Evolutionary conservation across 30 jellyfish, hydroid and myxozoan genomes (phyloP), one percentile per base, ranked within the genome.

Genomic region (Mastigias papua): DNA sequence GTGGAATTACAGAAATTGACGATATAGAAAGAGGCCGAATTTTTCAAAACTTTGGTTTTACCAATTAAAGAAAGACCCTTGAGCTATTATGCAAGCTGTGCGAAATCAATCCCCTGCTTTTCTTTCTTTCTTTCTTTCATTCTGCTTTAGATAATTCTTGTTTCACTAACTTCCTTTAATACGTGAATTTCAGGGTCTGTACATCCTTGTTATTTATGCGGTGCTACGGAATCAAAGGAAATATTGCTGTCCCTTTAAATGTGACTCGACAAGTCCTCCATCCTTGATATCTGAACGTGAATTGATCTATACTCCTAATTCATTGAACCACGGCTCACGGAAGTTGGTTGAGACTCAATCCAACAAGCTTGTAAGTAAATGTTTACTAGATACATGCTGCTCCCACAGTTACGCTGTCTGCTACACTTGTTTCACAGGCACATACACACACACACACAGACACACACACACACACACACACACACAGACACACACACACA

Each of bases 221-320:
- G 67, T 87, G 67, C 50, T 91, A 13, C 97, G 99, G 6, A 94
- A 93, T 68, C 96, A 82, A 78, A 82, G 89, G 98, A 76, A 97
- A 17, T 48, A 80, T 23, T 16, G 87, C 29, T 90, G 57, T 50
- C 90, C 65, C 27, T 95, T 90, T 27, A 86, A 90, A 48, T 90
- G 90, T 69, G 65, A 87, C 0, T 75, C 86, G 42, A 70, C 62
- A 6, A 49, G 78, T 34, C 27, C 75, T 19, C 82, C 97, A 26
- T 86, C 97, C 30, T 25, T 32, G 84, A 68, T 69, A 19, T 31
- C 89, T 16, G 84, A 76, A n/a, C 69, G 27, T 22, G 88, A 78
- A 32, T 48, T 82, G 84, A 58, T 60, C 29, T 71, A 82, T 58
- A 90, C 94, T 0, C 95, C 97, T 1, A 48, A 87, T 5, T 57